phyloP scores from a whole-genome alignment of 1,140 invertebrate genomes.

The Akabosia matsudoensis region DNA sequence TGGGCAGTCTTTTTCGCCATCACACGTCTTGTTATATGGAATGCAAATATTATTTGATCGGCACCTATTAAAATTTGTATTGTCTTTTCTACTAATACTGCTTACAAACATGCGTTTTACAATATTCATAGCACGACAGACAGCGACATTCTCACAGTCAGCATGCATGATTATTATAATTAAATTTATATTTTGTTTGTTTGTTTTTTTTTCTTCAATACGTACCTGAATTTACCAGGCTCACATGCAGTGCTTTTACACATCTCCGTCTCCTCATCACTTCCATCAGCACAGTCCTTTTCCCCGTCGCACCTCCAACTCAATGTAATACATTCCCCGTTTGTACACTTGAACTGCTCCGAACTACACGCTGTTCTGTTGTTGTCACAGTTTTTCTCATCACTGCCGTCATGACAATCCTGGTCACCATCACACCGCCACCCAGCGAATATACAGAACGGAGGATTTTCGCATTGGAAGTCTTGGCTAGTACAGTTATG shows the following conservation, averaged over 20 bases:
- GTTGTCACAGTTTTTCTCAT: constrained; percentile 58
- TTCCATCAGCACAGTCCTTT: constrained; percentile 61
- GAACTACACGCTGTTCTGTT: constrained; percentile 50
- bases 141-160: constrained; percentile 9
- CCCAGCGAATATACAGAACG: constrained; percentile 58
- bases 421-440: constrained; percentile 63
- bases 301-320: constrained; percentile 49
- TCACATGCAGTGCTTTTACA: constrained; percentile 51
- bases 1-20: constrained; percentile 65
- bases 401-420: constrained; percentile 62
- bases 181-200: neutral
- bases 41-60: constrained; percentile 55
- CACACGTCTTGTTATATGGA: constrained; percentile 57
- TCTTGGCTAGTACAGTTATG: constrained; percentile 53
- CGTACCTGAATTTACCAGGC: constrained; percentile 49
- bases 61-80: constrained; percentile 50
- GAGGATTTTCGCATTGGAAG: constrained; percentile 58
- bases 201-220: constrained; percentile 1
- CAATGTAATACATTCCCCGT: constrained; percentile 57
- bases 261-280: constrained; percentile 57
- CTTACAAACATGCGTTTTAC: constrained; percentile 4
- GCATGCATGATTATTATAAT: neutral
- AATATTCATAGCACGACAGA: neutral
- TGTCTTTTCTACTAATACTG: constrained; percentile 23
- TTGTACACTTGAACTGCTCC: constrained; percentile 55